A percentile compares a stretch with the other conserved stretches of the same genome.
Conservation (phyloP, 2,888 invertebrate species). For the Tenthredo mesomela region DNA sequence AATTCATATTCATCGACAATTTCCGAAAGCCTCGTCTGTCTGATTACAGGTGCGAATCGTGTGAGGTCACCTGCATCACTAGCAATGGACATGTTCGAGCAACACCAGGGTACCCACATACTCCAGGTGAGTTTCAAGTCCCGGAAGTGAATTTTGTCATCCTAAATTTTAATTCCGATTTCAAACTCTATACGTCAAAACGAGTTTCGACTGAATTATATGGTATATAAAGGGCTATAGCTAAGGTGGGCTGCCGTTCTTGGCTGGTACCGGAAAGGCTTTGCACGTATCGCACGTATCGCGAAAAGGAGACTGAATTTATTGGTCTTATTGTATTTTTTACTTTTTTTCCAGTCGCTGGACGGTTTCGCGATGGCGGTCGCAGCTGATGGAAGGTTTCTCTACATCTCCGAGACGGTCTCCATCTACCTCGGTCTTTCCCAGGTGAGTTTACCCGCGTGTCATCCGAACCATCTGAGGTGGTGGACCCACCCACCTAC, state of each 20-base stretch:
- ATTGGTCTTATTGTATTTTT: constrained; percentile 33
- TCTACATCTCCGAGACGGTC: constrained; percentile 99
- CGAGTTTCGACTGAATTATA: not conserved
- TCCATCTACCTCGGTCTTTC: constrained; percentile 99
- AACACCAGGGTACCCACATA: constrained; percentile 98
- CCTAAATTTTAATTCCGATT: not conserved
- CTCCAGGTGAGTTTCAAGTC: constrained; percentile 86
- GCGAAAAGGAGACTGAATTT: constrained; percentile 28
- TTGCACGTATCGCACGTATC: not conserved
- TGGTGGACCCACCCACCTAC: constrained; percentile 51
- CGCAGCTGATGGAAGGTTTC: constrained; percentile 97
- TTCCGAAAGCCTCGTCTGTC: constrained; percentile 11
- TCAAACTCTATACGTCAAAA: not conserved
- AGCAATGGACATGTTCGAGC: constrained; percentile 95
- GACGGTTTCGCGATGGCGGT: constrained; percentile 99
- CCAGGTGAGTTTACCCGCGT: constrained; percentile 86
- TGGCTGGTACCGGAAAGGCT: not conserved
- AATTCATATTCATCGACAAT: constrained; percentile 2
- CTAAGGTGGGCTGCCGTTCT: not conserved
- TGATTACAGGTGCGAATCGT: constrained; percentile 87
- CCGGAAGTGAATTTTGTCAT: not conserved
- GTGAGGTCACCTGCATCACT: constrained; percentile 85
- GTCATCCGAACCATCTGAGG: constrained; percentile 54
- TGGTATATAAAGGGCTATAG: not conserved
- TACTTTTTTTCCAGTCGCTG: constrained; percentile 87